These are phyloP conservation scores for Acanthornis magna DNA, from an alignment of 2,797 vertebrate genomes.

Conservation along the genomic window DNA sequence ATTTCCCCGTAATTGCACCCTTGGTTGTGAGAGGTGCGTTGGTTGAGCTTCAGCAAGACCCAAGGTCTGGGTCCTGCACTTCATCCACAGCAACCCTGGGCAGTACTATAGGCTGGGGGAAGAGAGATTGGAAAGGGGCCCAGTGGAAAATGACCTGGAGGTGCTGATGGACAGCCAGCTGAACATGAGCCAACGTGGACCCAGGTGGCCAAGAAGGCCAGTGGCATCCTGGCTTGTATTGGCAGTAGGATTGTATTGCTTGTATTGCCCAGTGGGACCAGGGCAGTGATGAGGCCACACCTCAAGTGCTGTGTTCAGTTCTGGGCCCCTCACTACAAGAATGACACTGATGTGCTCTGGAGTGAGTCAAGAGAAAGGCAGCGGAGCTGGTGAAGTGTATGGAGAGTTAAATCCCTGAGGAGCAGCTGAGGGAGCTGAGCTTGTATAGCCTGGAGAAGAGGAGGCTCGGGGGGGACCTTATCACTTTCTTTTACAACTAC, in stretches of 20 bases:
- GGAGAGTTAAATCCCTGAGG: not conserved
- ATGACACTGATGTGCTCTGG: not conserved
- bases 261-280: no score
- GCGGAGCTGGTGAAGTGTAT: not conserved
- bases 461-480: not conserved
- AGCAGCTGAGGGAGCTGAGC: not conserved
- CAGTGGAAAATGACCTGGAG: not conserved
- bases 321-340: not conserved
- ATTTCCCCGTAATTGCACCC: not conserved
- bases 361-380: not conserved
- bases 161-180: not conserved
- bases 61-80: not conserved
- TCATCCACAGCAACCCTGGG: not conserved
- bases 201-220: not conserved
- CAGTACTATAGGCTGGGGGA: not conserved
- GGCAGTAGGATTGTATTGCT: not conserved
- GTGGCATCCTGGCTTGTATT: not conserved
- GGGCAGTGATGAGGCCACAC: not conserved
- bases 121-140: not conserved
- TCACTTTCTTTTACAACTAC: accelerated
- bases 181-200: accelerated
- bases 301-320: not conserved
- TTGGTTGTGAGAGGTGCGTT: not conserved
- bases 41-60: not conserved
- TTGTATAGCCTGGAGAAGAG: not conserved